phyloP scores from a whole-genome alignment of 2,888 invertebrate species.

The Caenorhabditis sulstoni region DNA sequence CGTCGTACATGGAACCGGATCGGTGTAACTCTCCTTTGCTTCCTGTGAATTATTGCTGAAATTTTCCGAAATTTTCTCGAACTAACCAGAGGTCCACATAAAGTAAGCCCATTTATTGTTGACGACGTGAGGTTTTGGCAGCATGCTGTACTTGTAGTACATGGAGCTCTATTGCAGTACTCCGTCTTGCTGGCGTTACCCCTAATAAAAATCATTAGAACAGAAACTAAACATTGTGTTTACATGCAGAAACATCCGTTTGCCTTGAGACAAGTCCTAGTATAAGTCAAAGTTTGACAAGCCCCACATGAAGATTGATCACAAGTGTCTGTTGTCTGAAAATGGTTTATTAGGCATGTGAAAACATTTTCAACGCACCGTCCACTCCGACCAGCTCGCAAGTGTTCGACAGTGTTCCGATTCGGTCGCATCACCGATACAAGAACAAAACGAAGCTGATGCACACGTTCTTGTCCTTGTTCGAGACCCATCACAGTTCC shows the following conservation, averaged over 20 bases:
- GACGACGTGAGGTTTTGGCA: slow-evolving; percentile 27
- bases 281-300: slow-evolving; percentile 27
- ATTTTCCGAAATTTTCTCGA: not conserved
- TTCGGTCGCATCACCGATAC: slow-evolving; percentile 43
- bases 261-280: slow-evolving; percentile 38
- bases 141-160: slow-evolving; percentile 20
- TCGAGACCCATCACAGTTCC: slow-evolving; percentile 55
- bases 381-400: slow-evolving; percentile 58
- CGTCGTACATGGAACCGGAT: slow-evolving; percentile 29
- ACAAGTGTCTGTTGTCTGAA: slow-evolving; percentile 45
- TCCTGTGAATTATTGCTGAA: not conserved
- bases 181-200: slow-evolving; percentile 32
- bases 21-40: not conserved
- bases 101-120: slow-evolving; percentile 34
- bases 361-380: slow-evolving; percentile 29
- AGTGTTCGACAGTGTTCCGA: slow-evolving; percentile 43
- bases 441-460: slow-evolving; percentile 47
- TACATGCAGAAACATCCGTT: slow-evolving; percentile 58
- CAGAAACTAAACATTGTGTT: too few species aligned
- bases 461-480: slow-evolving; percentile 43
- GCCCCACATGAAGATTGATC: slow-evolving; percentile 51
- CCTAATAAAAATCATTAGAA: too few species aligned
- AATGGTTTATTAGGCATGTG: too few species aligned
- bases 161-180: slow-evolving; percentile 40
- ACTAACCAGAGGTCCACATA: slow-evolving; percentile 49